Percentiles rank a stretch among this genome's conserved stretches.
Evolutionary conservation across 1,140 invertebrate genomes (phyloP).

Genomic region (Branchinecta lindahli): DNA sequence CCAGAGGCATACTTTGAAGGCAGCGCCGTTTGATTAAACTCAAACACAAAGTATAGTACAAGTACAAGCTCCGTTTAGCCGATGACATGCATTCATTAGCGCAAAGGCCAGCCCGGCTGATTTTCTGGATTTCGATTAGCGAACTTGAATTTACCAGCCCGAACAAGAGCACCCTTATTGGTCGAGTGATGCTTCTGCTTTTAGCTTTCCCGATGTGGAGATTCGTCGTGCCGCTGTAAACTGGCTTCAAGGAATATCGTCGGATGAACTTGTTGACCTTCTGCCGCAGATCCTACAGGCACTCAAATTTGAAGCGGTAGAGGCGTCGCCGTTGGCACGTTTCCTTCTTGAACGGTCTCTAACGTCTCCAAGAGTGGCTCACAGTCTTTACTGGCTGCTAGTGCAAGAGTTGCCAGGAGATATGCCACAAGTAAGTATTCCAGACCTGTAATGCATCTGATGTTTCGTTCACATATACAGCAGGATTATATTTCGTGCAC

Average conservation of each 20-base stretch:
- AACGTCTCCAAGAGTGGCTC: constrained; percentile 71
- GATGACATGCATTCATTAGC: too few species aligned
- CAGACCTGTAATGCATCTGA: not conserved
- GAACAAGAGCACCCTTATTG: too few species aligned
- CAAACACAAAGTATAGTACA: too few species aligned
- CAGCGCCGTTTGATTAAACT: too few species aligned
- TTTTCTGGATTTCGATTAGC: too few species aligned
- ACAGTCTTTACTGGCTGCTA: constrained; percentile 85
- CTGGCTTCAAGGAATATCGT: constrained; percentile 58
- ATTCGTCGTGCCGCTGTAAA: constrained; percentile 66
- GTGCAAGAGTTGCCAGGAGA: constrained; percentile 57
- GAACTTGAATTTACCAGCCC: too few species aligned
- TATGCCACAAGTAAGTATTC: constrained; percentile 42
- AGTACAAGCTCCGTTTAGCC: too few species aligned
- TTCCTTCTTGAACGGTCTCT: constrained; percentile 70
- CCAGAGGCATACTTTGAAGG: too few species aligned
- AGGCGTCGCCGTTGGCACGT: constrained; percentile 62
- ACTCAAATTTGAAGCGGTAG: constrained; percentile 82
- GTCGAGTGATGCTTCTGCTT: constrained; percentile 18
- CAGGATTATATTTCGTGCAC: too few species aligned
- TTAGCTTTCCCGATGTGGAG: constrained; percentile 75
- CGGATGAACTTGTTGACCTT: constrained; percentile 77
- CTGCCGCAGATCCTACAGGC: constrained; percentile 87
- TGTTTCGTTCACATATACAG: too few species aligned
- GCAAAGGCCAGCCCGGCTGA: too few species aligned